phyloP scores from a whole-genome alignment of 2,888 invertebrate genomes.

The Hololepta plana region DNA sequence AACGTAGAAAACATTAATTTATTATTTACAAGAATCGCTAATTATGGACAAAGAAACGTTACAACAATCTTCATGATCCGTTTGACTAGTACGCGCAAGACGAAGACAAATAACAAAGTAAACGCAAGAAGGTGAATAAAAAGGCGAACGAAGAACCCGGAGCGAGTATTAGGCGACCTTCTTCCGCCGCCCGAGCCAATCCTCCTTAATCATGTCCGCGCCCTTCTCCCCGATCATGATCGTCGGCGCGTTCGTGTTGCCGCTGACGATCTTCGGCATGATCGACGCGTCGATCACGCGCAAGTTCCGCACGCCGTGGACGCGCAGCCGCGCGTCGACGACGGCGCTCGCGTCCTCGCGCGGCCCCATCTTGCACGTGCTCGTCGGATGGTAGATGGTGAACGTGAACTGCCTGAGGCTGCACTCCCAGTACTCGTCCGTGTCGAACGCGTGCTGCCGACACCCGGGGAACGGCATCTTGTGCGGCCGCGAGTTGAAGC shows the following conservation, averaged over 20 bases:
- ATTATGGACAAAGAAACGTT: too few relatives aligned
- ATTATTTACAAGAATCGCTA: too few relatives aligned
- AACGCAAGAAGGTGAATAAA: too few relatives aligned
- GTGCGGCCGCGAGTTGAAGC: conserved; percentile 62
- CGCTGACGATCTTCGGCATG: conserved; percentile 78
- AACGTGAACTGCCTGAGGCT: conserved; percentile 61
- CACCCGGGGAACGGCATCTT: conserved; percentile 72
- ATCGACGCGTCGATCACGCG: conserved; percentile 73
- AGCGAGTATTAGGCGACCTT: too few relatives aligned
- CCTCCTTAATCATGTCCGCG: conserved; percentile 76
- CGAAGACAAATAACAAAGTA: too few relatives aligned
- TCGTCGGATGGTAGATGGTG: conserved; percentile 70
- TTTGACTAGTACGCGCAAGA: too few relatives aligned
- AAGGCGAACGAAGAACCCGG: too few relatives aligned
- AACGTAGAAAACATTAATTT: too few relatives aligned
- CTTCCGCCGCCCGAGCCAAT: conserved; percentile 52
- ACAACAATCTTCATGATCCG: too few relatives aligned
- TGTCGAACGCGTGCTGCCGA: conserved; percentile 46
- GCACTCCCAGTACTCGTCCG: conserved; percentile 79
- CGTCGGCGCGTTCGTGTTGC: conserved; percentile 76
- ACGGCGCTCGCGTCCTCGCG: conserved; percentile 55
- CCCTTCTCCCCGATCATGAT: conserved; percentile 87
- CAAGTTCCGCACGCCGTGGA: conserved; percentile 59
- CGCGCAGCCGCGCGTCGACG: conserved; percentile 57
- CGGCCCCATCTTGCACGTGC: conserved; percentile 80